phyloP scores from a whole-genome alignment of 2,888 invertebrate species.

The Dinocampus coccinellae region DNA sequence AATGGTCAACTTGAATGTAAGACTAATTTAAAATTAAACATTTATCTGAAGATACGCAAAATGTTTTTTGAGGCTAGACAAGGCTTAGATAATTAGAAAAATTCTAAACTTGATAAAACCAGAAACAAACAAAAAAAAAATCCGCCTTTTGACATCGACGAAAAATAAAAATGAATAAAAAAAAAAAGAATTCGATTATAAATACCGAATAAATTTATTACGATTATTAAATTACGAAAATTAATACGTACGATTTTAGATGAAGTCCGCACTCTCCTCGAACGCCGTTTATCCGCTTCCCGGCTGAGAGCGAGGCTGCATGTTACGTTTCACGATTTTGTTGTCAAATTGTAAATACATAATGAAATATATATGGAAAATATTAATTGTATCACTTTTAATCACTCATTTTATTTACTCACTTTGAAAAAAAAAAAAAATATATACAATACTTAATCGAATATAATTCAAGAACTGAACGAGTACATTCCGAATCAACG shows the following conservation, averaged over 20 bases:
- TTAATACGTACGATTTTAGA: slow-evolving; percentile 53
- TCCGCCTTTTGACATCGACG: slow-evolving; percentile 48
- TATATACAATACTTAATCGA: too few species aligned
- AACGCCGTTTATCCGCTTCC: slow-evolving; percentile 46
- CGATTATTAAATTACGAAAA: slow-evolving; percentile 55
- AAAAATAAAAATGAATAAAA: too few species aligned
- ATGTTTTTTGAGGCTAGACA: slow-evolving; percentile 30
- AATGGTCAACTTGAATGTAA: slow-evolving; percentile 61
- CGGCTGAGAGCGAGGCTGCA: slow-evolving; percentile 53
- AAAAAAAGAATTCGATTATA: background rate
- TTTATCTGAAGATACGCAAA: slow-evolving; percentile 54
- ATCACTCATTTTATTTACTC: background rate
- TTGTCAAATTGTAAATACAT: slow-evolving; percentile 67
- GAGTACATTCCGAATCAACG: too few species aligned
- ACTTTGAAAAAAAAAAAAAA: too few species aligned
- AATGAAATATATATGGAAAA: slow-evolving; percentile 60
- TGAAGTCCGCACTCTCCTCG: slow-evolving; percentile 52
- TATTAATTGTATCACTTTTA: background rate
- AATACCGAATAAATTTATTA: slow-evolving; percentile 59
- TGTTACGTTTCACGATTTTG: slow-evolving; percentile 60
- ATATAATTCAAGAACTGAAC: too few species aligned
- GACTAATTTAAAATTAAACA: slow-evolving; percentile 35
- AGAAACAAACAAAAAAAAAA: slow-evolving; percentile 47
- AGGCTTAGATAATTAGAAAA: slow-evolving; percentile 52
- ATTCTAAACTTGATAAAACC: slow-evolving; percentile 49